Percentiles rank a stretch among this genome's conserved stretches.
Conservation (phyloP, 2,888 invertebrate genomes). For the Tribolium freemani region DNA sequence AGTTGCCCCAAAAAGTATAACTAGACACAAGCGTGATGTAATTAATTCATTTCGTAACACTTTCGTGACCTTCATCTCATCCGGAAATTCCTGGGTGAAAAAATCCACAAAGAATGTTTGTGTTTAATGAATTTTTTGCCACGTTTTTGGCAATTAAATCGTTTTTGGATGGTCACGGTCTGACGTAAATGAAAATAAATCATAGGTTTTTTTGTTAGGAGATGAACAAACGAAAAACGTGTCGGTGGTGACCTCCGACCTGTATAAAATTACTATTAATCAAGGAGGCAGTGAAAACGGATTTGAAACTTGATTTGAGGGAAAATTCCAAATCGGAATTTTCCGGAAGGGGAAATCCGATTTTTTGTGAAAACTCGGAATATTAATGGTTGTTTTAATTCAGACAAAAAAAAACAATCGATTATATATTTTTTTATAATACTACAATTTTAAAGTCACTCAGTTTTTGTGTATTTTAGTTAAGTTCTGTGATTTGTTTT, state of each 20-base stretch:
- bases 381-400: too few relatives aligned
- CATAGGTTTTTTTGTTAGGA: background rate
- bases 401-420: too few relatives aligned
- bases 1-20: background rate
- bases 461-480: too few relatives aligned
- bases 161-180: background rate
- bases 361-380: too few relatives aligned
- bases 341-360: background rate
- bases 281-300: background rate
- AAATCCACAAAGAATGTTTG: background rate
- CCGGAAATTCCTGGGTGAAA: background rate
- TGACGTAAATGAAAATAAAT: background rate
- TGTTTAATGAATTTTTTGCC: background rate
- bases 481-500: too few relatives aligned
- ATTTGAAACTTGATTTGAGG: background rate
- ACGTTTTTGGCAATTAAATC: background rate
- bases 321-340: background rate
- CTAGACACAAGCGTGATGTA: background rate
- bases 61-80: too few relatives aligned
- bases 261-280: background rate
- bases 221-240: background rate
- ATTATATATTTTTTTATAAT: too few relatives aligned
- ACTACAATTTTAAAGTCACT: too few relatives aligned
- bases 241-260: background rate
- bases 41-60: background rate